Conservation (phyloP, 2,113 vertebrate species). For the Perca schrenkii region DNA sequence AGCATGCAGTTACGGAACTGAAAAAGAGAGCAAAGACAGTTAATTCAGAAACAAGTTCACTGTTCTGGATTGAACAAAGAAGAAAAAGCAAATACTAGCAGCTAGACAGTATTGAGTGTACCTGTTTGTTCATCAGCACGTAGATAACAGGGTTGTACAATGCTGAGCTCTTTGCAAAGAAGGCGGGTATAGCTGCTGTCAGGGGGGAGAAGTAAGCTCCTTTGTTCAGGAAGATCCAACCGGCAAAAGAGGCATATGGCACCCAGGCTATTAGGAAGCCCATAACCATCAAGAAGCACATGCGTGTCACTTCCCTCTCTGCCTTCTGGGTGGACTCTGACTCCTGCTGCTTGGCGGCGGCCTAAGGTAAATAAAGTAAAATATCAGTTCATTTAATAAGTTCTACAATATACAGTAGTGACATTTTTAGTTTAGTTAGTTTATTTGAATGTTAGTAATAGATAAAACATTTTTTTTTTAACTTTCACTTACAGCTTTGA, state of each 20-base stretch:
- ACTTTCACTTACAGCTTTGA: conserved; percentile 79
- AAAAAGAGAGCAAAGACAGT: conserved; percentile 70
- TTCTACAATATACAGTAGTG: neutral
- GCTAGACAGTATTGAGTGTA: conserved; percentile 44
- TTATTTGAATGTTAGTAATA: neutral
- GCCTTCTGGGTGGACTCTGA: conserved; percentile 78
- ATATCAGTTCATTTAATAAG: neutral
- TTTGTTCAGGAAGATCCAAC: conserved; percentile 86
- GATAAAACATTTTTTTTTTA: too few relatives aligned
- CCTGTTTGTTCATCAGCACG: conserved; percentile 87
- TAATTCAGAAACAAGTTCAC: neutral
- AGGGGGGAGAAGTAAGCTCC: conserved; percentile 81
- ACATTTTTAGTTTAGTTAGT: neutral
- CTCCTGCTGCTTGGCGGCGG: conserved; percentile 74
- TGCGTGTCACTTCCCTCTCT: conserved; percentile 78
- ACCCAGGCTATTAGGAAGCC: conserved; percentile 67
- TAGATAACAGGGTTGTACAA: conserved; percentile 84
- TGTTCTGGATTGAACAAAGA: neutral
- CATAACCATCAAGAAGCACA: conserved; percentile 75
- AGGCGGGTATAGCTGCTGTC: conserved; percentile 83
- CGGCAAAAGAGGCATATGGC: conserved; percentile 54
- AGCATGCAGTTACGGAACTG: conserved; percentile 91
- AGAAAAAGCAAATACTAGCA: neutral
- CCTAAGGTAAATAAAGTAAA: neutral
- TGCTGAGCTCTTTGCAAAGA: conserved; percentile 89